Evolutionary conservation across 2,888 invertebrate genomes (phyloP), one percentile per base, ranked within the genome.

Genomic region (Periphyllus acericola): DNA sequence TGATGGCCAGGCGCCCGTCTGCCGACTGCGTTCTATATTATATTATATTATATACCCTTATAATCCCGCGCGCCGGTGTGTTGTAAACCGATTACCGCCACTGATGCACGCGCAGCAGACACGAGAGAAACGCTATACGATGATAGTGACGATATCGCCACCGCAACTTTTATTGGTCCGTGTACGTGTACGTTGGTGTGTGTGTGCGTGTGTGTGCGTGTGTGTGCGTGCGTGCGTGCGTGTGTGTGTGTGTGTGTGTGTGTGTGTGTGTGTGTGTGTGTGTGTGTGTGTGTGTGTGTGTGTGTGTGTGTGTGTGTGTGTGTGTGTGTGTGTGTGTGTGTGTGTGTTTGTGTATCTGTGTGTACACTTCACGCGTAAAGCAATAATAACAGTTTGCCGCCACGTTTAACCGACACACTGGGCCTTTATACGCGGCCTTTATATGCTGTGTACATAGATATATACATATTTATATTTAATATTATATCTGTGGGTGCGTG

Each of bases 1-100:
- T 86, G 86, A 86, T 86, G 79, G 86, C 79, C 86, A 79, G 86
- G 86, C 86, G 79, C 86, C 86, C 86, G 86, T 86, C 86, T 86
- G 86, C 86, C 86, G 79, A 86, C 86, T 68, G 19, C 66, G 72
- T 14, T 72, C 72, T 34, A 32, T 17, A 76, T 75, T 40, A 40
- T 76, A 76, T 76, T 76, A 76, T 75, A 74, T 75, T 52, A 66
- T 66, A 83, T 74, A 83, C 75, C 86, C 86, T 86, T 80, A 80
- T 86, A 86, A 86, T 86, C 86, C 86, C 72, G 36, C 55, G 52
- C 52, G 83, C 83, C 85, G 79, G 86, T 80, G 86, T 86, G 86
- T 80, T 86, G 86, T 86, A 86, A 86, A 86, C 86, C 86, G 86
- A 86, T 86, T 86, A 86, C 55, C 83, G 60, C 60, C 46, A 32